These are phyloP conservation scores for Heliocidaris erythrogramma DNA, from an alignment of 35 echinoderm and acorn worm genomes.

Conservation along the genomic window DNA sequence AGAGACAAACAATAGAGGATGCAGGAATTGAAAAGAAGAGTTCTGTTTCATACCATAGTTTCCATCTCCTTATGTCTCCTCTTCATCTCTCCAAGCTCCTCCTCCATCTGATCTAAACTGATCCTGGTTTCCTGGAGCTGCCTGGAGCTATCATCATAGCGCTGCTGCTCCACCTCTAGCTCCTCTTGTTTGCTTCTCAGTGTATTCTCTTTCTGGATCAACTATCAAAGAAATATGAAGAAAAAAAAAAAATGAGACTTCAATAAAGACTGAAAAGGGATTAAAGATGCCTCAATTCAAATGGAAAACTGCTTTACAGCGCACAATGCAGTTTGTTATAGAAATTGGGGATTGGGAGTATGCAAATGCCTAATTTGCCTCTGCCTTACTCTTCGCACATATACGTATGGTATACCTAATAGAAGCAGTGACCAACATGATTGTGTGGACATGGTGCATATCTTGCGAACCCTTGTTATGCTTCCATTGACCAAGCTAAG, in stretches of 20 bases:
- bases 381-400: too few relatives aligned
- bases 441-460: too few relatives aligned
- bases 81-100: slow-evolving; percentile 48
- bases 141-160: slow-evolving; percentile 51
- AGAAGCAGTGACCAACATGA: too few relatives aligned
- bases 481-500: too few relatives aligned
- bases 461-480: too few relatives aligned
- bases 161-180: slow-evolving; percentile 60
- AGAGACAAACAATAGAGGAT: too few relatives aligned
- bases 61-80: slow-evolving; percentile 42
- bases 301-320: too few relatives aligned
- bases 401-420: too few relatives aligned
- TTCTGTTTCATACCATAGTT: not conserved
- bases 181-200: slow-evolving; percentile 48
- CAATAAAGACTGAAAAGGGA: not conserved
- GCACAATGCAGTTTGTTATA: too few relatives aligned
- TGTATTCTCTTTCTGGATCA: slow-evolving; percentile 15
- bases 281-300: not conserved
- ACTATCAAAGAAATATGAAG: not conserved
- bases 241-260: not conserved
- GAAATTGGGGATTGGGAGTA: too few relatives aligned
- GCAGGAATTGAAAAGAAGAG: not conserved
- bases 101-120: slow-evolving; percentile 50
- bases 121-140: slow-evolving; percentile 65
- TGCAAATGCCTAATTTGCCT: too few relatives aligned